A percentile compares a stretch with the other conserved stretches of the same genome.
Conservation (phyloP, 2,113 vertebrate species). For the Donacobius atricapilla region DNA sequence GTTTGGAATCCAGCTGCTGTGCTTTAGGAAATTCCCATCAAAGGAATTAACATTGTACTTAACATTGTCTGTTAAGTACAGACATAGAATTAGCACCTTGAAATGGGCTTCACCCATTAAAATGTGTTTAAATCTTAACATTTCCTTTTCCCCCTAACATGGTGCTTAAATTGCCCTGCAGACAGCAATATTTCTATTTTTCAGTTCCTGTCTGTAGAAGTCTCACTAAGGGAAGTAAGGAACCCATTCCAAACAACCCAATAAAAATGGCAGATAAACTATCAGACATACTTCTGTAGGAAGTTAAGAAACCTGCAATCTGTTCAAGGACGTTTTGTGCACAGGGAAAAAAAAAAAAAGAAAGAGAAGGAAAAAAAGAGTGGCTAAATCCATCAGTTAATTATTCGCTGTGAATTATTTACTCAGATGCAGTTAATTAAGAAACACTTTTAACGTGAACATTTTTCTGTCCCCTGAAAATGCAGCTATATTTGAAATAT, state of each 20-base stretch:
- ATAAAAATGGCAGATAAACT: conserved; percentile 49
- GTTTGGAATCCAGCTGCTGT: background rate
- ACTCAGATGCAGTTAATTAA: conserved; percentile 50
- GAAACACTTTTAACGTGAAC: background rate
- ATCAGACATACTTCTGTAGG: background rate
- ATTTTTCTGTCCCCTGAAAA: background rate
- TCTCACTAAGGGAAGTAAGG: background rate
- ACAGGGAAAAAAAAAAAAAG: background rate
- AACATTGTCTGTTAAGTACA: background rate
- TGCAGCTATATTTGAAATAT: background rate
- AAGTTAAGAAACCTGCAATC: conserved; percentile 42
- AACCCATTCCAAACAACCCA: background rate
- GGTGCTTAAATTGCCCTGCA: background rate
- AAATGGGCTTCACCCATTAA: background rate
- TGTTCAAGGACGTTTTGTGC: conserved; percentile 20
- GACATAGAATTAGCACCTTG: background rate
- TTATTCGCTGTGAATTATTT: conserved; percentile 60
- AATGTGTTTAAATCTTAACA: background rate
- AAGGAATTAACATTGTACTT: background rate
- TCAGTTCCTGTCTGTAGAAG: background rate
- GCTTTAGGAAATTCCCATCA: background rate
- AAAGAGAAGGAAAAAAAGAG: background rate
- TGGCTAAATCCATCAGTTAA: conserved; percentile 4
- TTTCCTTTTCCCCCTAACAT: background rate
- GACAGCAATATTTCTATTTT: conserved; percentile 1